A percentile compares a stretch with the other conserved stretches of the same genome.
Evolutionary conservation across 2,888 invertebrate genomes (phyloP).

Genomic region (Troides aeacus): DNA sequence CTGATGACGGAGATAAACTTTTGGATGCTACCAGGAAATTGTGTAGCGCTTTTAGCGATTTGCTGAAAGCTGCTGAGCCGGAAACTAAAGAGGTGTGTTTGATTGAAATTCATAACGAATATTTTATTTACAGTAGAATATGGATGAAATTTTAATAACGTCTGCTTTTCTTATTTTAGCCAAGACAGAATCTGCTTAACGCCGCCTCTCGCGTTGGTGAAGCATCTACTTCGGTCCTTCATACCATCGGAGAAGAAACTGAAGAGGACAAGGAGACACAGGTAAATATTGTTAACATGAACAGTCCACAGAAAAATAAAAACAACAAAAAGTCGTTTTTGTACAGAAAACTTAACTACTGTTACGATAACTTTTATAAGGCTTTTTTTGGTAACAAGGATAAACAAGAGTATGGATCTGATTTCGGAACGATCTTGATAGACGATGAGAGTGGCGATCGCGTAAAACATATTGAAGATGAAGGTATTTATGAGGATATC

Average conservation of each 20-base stretch:
- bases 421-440: conserved; percentile 44
- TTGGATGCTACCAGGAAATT: conserved; percentile 95
- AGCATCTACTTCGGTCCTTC: conserved; percentile 95
- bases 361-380: conserved; percentile 74
- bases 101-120: background rate
- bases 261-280: conserved; percentile 89
- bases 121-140: background rate
- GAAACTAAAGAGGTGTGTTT: conserved; percentile 88
- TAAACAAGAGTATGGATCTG: conserved; percentile 52
- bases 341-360: conserved; percentile 72
- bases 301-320: conserved; percentile 28
- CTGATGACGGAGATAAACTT: conserved; percentile 89
- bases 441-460: conserved; percentile 37
- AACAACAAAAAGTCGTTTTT: conserved; percentile 59
- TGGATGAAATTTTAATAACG: background rate
- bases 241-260: conserved; percentile 96
- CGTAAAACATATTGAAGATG: conserved; percentile 51
- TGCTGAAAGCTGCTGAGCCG: conserved; percentile 97
- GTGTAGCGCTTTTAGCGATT: conserved; percentile 95
- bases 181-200: conserved; percentile 94
- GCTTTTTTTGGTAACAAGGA: conserved; percentile 63
- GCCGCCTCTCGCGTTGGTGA: conserved; percentile 98
- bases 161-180: conserved; percentile 71
- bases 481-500: conserved; percentile 65
- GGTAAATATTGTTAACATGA: conserved; percentile 54